Evolutionary conservation across 2,888 invertebrate species (phyloP).

Genomic region (Thalpophila matura): DNA sequence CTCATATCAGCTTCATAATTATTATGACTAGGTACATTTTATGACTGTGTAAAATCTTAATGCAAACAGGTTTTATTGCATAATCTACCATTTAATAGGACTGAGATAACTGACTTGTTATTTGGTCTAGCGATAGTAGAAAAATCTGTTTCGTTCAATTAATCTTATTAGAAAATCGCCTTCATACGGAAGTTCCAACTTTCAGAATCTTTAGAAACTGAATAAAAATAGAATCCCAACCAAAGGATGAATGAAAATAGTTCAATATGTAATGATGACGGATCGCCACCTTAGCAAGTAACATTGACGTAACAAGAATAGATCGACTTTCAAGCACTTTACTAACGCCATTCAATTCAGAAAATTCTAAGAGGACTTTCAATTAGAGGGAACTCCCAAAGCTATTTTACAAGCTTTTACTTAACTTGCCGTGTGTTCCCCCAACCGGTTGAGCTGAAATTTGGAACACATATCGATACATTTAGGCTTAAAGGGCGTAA

Average conservation of each 20-base stretch:
- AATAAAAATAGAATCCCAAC: neutral
- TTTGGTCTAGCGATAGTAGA: constrained; percentile 2
- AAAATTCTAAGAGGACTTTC: neutral
- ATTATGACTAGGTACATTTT: constrained; percentile 16
- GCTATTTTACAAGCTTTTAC: too few relatives aligned
- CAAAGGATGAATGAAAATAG: neutral
- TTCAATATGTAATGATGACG: neutral
- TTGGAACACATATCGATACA: too few relatives aligned
- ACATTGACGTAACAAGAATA: constrained; percentile 9
- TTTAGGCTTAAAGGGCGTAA: too few relatives aligned
- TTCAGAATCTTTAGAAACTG: neutral
- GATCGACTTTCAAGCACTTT: constrained; percentile 1
- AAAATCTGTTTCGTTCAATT: constrained; percentile 3
- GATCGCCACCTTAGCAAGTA: constrained; percentile 11
- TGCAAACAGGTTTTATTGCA: constrained; percentile 26
- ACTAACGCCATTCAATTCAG: constrained; percentile 5
- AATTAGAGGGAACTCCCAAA: neutral
- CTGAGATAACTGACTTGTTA: constrained; percentile 21
- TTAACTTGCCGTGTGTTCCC: too few relatives aligned
- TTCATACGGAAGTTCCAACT: neutral
- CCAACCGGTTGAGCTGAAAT: too few relatives aligned
- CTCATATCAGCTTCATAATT: constrained; percentile 1
- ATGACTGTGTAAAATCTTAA: constrained; percentile 8
- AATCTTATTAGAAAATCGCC: neutral
- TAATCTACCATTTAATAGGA: constrained; percentile 19